These are phyloP conservation scores for Jaculus jaculus DNA, from an alignment of 2,113 vertebrate genomes.

Conservation along the genomic window DNA sequence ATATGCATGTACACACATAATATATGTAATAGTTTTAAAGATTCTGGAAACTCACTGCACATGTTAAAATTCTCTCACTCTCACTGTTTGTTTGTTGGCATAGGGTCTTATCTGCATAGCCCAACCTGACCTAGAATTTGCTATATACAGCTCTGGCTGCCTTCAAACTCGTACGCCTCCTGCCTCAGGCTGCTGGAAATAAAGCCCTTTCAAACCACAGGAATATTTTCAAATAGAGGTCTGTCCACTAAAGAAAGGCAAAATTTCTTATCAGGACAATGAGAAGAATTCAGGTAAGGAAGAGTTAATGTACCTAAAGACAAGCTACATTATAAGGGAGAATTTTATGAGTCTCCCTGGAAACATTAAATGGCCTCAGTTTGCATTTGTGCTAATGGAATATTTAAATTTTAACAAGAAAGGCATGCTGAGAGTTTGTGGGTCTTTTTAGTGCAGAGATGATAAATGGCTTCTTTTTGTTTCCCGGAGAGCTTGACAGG, in stretches of 20 bases:
- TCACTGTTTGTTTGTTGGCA: neutral
- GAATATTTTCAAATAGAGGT: conserved; percentile 39
- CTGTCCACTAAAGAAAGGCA: neutral
- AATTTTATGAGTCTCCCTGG: conserved; percentile 61
- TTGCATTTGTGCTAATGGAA: conserved; percentile 70
- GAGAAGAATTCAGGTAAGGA: conserved; percentile 52
- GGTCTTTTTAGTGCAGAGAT: conserved; percentile 68
- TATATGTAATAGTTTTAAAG: neutral
- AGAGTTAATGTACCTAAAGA: conserved; percentile 70
- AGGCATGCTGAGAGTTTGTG: conserved; percentile 65
- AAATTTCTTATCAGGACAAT: neutral
- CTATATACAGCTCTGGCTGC: neutral
- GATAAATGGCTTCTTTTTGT: conserved; percentile 75
- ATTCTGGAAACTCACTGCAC: neutral
- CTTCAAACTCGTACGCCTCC: neutral
- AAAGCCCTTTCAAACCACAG: conserved; percentile 33
- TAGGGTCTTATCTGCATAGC: neutral
- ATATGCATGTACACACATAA: neutral
- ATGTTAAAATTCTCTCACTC: neutral
- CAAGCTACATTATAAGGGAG: conserved; percentile 64
- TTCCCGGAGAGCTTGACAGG: conserved; percentile 70
- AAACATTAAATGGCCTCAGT: conserved; percentile 66
- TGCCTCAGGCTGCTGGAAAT: neutral
- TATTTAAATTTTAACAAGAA: conserved; percentile 77
- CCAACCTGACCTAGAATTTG: neutral